phyloP scores from a whole-genome alignment of 2,113 vertebrate species.

The Alectura lathami region DNA sequence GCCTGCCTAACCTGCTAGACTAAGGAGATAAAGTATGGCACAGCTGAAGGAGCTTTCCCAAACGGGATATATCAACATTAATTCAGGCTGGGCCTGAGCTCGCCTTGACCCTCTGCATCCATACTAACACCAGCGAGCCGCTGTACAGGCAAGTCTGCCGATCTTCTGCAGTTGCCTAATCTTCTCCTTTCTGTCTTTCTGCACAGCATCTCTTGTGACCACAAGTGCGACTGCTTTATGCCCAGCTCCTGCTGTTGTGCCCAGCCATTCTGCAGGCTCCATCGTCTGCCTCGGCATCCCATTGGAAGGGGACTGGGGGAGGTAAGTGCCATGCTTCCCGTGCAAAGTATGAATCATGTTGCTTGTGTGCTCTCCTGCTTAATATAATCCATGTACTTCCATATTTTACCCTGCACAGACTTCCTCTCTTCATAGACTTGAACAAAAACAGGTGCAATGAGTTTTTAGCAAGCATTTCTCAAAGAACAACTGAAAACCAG shows the following conservation, averaged over 20 bases:
- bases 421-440: background rate
- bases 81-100: background rate
- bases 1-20: background rate
- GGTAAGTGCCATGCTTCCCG: background rate
- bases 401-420: background rate
- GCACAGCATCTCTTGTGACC: background rate
- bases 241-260: background rate
- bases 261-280: background rate
- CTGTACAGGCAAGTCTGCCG: background rate
- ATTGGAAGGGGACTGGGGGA: background rate
- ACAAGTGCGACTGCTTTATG: fast-evolving
- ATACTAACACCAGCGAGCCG: background rate
- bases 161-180: background rate
- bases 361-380: background rate
- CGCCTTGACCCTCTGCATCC: background rate
- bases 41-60: background rate
- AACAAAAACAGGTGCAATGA: background rate
- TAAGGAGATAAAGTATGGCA: background rate
- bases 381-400: background rate
- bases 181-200: background rate
- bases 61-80: background rate
- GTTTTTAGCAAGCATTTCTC: background rate
- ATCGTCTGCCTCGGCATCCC: fast-evolving
- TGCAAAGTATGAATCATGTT: fast-evolving
- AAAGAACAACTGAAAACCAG: background rate